phyloP scores from a whole-genome alignment of 2,113 vertebrate genomes.

The Manacus vitellinus region DNA sequence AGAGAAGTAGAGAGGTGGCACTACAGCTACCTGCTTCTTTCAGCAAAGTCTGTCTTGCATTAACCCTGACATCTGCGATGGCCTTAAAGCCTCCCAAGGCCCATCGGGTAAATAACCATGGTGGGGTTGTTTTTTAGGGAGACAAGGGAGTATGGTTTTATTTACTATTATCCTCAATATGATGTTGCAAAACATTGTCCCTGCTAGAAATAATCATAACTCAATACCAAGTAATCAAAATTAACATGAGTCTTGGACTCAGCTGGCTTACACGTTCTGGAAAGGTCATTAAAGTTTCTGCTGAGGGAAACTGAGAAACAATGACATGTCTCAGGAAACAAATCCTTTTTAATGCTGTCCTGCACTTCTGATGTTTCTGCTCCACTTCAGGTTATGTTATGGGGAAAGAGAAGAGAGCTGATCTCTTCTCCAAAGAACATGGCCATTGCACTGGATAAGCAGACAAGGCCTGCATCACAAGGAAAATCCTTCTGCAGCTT shows the following conservation, averaged over 20 bases:
- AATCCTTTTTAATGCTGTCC: neutral
- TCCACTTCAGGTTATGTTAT: neutral
- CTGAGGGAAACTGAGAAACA: neutral
- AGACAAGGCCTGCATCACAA: neutral
- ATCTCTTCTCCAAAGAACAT: neutral
- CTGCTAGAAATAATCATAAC: neutral
- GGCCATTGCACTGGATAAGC: neutral
- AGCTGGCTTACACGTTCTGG: neutral
- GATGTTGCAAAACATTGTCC: neutral
- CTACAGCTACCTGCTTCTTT: neutral
- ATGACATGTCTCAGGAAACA: neutral
- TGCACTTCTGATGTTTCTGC: neutral
- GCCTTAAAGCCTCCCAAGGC: neutral
- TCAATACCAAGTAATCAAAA: neutral
- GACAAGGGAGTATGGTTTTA: neutral
- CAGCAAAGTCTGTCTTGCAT: neutral
- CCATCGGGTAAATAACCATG: rapidly evolving
- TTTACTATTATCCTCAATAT: neutral
- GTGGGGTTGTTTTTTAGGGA: neutral
- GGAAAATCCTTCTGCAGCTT: neutral
- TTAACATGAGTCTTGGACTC: neutral
- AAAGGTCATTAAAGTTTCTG: conserved; percentile 9
- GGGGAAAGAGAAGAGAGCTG: neutral
- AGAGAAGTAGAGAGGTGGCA: neutral
- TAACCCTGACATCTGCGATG: neutral